Conservation (phyloP, 2,888 invertebrate genomes). For the Gortyna flavago region DNA sequence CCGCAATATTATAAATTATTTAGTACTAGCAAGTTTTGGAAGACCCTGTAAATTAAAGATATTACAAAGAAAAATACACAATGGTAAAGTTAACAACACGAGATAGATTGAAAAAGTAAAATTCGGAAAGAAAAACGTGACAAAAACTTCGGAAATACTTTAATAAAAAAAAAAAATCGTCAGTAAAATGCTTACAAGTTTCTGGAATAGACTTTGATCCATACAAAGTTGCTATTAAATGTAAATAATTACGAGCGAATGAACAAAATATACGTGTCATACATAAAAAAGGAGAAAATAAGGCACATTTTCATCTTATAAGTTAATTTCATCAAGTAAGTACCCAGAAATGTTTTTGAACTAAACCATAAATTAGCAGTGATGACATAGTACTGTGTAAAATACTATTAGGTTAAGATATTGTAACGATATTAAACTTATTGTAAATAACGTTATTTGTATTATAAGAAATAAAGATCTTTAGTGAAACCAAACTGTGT, state of each 20-base stretch:
- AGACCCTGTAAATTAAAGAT: not conserved
- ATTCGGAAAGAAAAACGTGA: not conserved
- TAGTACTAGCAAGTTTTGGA: constrained; percentile 15
- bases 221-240: not conserved
- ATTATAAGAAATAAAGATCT: constrained; percentile 88
- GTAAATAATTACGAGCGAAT: not conserved
- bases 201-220: not conserved
- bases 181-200: not conserved
- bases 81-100: not conserved
- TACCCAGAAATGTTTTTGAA: constrained; percentile 38
- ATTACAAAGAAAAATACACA: not conserved
- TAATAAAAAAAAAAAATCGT: not conserved
- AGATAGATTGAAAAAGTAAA: not conserved
- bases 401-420: constrained; percentile 70
- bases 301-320: not conserved
- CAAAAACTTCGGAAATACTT: not conserved
- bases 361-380: constrained; percentile 56
- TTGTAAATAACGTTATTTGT: constrained; percentile 89
- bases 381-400: constrained; percentile 65
- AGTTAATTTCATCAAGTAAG: constrained; percentile 11
- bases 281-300: constrained; percentile 2
- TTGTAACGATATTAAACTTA: constrained; percentile 77
- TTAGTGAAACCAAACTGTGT: constrained; percentile 82
- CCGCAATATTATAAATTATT: constrained; percentile 26
- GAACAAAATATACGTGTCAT: constrained; percentile 18